Percentiles rank a stretch among this genome's conserved stretches.
These are phyloP conservation scores for Alloscopus bannaensis DNA, from an alignment of 2,888 invertebrate genomes.

Conservation along the genomic window DNA sequence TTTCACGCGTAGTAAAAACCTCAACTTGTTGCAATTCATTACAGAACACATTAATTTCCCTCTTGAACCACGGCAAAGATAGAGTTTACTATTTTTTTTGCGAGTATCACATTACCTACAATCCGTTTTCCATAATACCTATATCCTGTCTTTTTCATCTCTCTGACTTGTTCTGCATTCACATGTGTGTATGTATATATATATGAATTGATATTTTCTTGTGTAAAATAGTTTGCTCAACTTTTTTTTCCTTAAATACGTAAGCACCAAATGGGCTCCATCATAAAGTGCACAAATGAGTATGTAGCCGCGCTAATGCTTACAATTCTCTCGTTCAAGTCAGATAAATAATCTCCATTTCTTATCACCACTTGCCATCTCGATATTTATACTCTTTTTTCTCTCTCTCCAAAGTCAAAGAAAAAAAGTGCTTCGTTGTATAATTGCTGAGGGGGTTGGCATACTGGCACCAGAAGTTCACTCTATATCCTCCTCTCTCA, in stretches of 20 bases:
- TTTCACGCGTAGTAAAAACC: conserved; percentile 46
- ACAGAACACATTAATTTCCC: conserved; percentile 9
- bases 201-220: too few species aligned
- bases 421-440: too few species aligned
- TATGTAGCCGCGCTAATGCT: neutral
- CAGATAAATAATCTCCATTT: too few species aligned
- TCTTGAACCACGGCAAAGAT: neutral
- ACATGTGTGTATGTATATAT: too few species aligned
- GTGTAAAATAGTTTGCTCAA: conserved; percentile 26
- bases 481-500: conserved; percentile 12
- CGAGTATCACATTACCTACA: too few species aligned
- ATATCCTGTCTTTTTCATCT: too few species aligned
- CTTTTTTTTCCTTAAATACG: conserved; percentile 1
- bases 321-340: too few species aligned
- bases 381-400: too few species aligned
- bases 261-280: conserved; percentile 11
- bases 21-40: conserved; percentile 34
- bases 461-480: conserved; percentile 45
- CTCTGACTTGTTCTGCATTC: too few species aligned
- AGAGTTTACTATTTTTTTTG: too few species aligned
- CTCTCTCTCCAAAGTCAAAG: neutral
- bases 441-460: conserved; percentile 55
- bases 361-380: conserved; percentile 44
- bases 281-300: neutral
- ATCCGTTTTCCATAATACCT: too few species aligned